These are phyloP conservation scores for Pristionchus entomophagus DNA, from an alignment of 2,888 invertebrate genomes.

Conservation along the genomic window DNA sequence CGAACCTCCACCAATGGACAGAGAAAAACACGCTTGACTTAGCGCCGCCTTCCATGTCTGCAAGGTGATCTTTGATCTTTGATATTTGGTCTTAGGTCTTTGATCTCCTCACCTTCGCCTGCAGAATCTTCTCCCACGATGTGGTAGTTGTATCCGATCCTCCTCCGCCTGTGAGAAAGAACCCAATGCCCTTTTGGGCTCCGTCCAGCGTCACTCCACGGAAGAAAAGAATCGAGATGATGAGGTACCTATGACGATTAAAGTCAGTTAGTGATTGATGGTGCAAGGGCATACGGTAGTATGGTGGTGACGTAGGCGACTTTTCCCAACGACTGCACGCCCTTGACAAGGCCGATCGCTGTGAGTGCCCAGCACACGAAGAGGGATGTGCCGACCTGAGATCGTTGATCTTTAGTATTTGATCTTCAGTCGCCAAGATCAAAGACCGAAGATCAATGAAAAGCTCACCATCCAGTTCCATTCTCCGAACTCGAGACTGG, in stretches of 20 bases:
- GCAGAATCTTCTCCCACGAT: not conserved
- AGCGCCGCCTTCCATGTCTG: slow-evolving; percentile 69
- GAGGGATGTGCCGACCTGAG: slow-evolving; percentile 7
- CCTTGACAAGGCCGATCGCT: not conserved
- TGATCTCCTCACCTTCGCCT: not conserved
- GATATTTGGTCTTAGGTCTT: not conserved
- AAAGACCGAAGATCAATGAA: not conserved
- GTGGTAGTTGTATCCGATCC: slow-evolving; percentile 53
- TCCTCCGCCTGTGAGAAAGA: slow-evolving; percentile 66
- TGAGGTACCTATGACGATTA: not conserved
- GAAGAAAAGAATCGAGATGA: slow-evolving; percentile 55
- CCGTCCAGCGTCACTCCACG: slow-evolving; percentile 68
- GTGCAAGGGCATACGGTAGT: slow-evolving; percentile 23
- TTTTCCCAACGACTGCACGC: slow-evolving; percentile 40
- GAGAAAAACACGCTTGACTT: slow-evolving; percentile 69
- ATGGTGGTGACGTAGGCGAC: slow-evolving; percentile 38
- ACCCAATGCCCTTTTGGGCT: slow-evolving; percentile 64
- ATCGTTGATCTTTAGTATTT: not conserved
- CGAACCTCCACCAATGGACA: slow-evolving; percentile 72
- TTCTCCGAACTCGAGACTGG: not conserved
- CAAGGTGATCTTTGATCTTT: not conserved
- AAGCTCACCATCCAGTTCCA: slow-evolving; percentile 15
- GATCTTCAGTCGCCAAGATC: not conserved
- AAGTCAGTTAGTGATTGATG: not conserved
- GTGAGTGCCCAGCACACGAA: slow-evolving; percentile 35